A percentile compares a stretch with the other conserved stretches of the same genome.
Evolutionary conservation across 2,797 vertebrate species (phyloP).

Genomic region (Pteronotus mesoamericanus): DNA sequence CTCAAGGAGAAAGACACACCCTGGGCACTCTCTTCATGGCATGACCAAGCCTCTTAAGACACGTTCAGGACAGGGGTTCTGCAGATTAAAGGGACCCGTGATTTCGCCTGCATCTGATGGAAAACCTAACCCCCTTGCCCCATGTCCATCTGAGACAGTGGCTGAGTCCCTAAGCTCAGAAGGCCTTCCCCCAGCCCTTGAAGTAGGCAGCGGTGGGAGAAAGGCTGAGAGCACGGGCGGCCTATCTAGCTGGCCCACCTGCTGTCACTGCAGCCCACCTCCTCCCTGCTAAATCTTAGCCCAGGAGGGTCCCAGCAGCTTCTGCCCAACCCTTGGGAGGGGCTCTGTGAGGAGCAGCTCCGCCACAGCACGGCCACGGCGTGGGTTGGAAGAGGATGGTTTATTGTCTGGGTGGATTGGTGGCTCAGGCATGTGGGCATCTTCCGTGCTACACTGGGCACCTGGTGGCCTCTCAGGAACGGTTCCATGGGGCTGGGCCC

Average conservation of each 20-base stretch:
- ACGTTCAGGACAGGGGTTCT: not conserved
- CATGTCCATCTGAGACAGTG: conserved; percentile 1
- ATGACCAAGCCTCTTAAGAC: not conserved
- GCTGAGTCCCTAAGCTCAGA: not conserved
- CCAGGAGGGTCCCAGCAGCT: conserved; percentile 68
- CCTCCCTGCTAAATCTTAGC: conserved; percentile 65
- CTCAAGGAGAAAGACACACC: not conserved
- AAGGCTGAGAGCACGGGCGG: not conserved
- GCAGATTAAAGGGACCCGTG: not conserved
- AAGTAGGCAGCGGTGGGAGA: not conserved
- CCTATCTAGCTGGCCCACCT: conserved; percentile 31
- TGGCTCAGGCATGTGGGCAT: conserved; percentile 70
- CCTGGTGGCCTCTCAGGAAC: conserved; percentile 65
- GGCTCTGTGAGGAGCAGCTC: conserved; percentile 82
- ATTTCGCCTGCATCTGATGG: conserved; percentile 44
- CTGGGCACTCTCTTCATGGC: not conserved
- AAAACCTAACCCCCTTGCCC: not conserved
- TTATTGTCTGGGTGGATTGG: conserved; percentile 83
- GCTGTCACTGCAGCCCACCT: conserved; percentile 55
- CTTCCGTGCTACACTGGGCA: conserved; percentile 70
- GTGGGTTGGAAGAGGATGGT: conserved; percentile 82
- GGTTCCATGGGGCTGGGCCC: conserved; percentile 73
- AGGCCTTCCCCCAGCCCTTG: not conserved
- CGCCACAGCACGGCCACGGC: conserved; percentile 82
- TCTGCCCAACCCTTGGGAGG: conserved; percentile 52